Evolutionary conservation across 2,888 invertebrate species (phyloP).

Genomic region (Drosophila monieri): DNA sequence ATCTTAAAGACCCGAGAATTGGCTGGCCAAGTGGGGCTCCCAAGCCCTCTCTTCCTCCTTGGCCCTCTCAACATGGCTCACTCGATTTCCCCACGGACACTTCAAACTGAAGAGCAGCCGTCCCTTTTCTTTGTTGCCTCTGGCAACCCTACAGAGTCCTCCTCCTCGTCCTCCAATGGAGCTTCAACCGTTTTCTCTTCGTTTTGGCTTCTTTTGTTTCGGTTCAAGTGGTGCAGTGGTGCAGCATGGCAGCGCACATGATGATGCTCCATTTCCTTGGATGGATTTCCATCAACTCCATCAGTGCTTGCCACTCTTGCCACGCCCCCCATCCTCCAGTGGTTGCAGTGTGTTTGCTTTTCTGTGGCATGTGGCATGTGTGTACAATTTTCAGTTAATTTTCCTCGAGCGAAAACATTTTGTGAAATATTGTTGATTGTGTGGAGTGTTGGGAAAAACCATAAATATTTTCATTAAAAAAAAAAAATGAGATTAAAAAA

Average conservation of each 20-base stretch:
- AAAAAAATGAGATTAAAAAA: neutral
- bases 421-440: neutral
- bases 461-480: neutral
- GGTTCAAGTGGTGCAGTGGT: slow-evolving; percentile 46
- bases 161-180: slow-evolving; percentile 12
- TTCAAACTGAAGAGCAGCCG: slow-evolving; percentile 29
- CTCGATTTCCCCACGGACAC: slow-evolving; percentile 49
- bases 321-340: slow-evolving; percentile 39
- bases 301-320: slow-evolving; percentile 9
- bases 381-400: slow-evolving; percentile 67
- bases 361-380: slow-evolving; percentile 33
- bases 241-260: slow-evolving; percentile 27
- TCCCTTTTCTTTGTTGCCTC: slow-evolving; percentile 44
- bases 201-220: slow-evolving; percentile 40
- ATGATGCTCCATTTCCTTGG: slow-evolving; percentile 51
- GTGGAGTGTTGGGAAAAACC: too few species aligned
- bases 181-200: neutral
- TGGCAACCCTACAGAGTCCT: slow-evolving; percentile 32
- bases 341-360: slow-evolving; percentile 44
- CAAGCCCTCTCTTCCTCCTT: slow-evolving; percentile 1
- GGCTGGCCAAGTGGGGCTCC: slow-evolving; percentile 7
- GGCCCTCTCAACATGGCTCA: slow-evolving; percentile 32
- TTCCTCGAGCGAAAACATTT: slow-evolving; percentile 53
- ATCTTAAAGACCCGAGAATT: slow-evolving; percentile 13
- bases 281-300: slow-evolving; percentile 45